These are phyloP conservation scores for Pemphredon lugubris DNA, from an alignment of 2,888 invertebrate species.

Conservation along the genomic window DNA sequence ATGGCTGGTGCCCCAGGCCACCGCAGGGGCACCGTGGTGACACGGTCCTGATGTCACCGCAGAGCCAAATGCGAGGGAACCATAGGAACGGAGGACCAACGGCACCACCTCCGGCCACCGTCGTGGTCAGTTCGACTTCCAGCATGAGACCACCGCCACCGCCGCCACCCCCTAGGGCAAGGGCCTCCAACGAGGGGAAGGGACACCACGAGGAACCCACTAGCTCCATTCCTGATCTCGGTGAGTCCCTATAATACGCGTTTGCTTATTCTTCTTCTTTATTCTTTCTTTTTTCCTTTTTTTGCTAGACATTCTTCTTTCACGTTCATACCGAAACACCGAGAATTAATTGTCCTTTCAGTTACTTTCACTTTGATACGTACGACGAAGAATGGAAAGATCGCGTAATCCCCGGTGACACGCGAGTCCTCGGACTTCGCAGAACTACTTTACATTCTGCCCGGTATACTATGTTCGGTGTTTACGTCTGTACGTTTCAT, in stretches of 20 bases:
- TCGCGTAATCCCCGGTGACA: not conserved
- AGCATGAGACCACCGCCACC: constrained; percentile 83
- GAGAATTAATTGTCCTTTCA: too few relatives aligned
- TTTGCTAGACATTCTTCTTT: not conserved
- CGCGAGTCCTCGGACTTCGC: constrained; percentile 30
- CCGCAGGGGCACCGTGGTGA: constrained; percentile 66
- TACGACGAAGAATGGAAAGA: too few relatives aligned
- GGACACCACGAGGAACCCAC: constrained; percentile 89
- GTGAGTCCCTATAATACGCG: constrained; percentile 86
- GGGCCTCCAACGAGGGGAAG: constrained; percentile 82
- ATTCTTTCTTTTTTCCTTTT: not conserved
- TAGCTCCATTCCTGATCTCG: constrained; percentile 93
- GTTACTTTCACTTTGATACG: too few relatives aligned
- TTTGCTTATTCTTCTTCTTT: too few relatives aligned
- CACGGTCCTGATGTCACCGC: constrained; percentile 79
- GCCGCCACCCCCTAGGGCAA: constrained; percentile 82
- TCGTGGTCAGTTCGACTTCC: constrained; percentile 82
- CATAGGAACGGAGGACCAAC: constrained; percentile 60
- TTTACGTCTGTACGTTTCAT: constrained; percentile 63
- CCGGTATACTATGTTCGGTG: constrained; percentile 43
- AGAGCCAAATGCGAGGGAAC: constrained; percentile 73
- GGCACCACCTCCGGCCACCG: constrained; percentile 69
- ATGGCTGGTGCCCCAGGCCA: constrained; percentile 79
- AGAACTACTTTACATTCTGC: constrained; percentile 48
- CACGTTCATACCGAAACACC: too few relatives aligned